Evolutionary conservation across 2,797 vertebrate genomes (phyloP).

Genomic region (Lagodon rhomboides): DNA sequence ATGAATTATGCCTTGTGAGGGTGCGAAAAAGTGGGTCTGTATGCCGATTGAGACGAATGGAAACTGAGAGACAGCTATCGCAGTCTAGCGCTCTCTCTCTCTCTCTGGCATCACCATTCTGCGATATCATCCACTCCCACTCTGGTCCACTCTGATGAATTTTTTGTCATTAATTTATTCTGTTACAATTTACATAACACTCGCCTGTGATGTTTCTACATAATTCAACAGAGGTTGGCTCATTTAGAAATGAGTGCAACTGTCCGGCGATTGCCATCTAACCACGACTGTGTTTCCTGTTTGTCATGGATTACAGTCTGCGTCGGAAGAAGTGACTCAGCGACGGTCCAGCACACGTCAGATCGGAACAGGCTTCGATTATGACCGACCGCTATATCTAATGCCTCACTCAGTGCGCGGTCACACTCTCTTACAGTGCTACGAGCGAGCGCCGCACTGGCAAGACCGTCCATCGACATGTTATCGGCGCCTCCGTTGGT

Average conservation of each 20-base stretch:
- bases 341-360: neutral
- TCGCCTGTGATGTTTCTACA: constrained; percentile 35
- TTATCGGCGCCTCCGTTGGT: constrained; percentile 15
- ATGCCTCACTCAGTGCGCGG: neutral
- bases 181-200: constrained; percentile 21
- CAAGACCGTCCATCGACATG: neutral
- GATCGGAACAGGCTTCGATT: neutral
- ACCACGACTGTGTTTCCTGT: constrained; percentile 23
- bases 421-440: neutral
- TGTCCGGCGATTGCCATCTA: constrained; percentile 16
- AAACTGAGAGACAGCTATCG: constrained; percentile 4
- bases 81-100: neutral
- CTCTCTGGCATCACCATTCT: neutral
- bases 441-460: constrained; percentile 11
- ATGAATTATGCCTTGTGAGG: constrained; percentile 29
- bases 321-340: neutral
- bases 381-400: neutral
- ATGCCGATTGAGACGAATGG: neutral
- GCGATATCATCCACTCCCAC: constrained; percentile 23
- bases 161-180: constrained; percentile 39
- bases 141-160: constrained; percentile 26
- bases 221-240: constrained; percentile 39
- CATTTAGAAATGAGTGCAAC: constrained; percentile 16
- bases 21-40: constrained; percentile 16
- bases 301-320: constrained; percentile 5